Base-by-base conservation (phyloP, 2,888 invertebrate species). In the Eupithecia inturbata region DNA sequence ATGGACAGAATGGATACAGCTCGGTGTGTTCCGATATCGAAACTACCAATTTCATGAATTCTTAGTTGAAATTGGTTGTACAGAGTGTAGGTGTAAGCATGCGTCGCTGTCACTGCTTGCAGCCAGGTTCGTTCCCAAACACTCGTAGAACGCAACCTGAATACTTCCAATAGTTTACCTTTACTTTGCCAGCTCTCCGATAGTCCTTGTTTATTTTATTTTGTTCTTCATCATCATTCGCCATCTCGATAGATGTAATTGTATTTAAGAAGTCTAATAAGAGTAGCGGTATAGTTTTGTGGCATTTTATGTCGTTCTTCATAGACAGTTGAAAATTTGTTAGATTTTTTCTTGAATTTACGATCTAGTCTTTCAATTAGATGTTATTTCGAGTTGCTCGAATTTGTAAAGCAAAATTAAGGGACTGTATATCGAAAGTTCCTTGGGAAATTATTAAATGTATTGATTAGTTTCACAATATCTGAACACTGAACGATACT, bases 51-150 rank as follows among this genome's bases (percentile, higher is more conserved):
- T 63, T 33, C 33, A 31, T 63, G 63, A 60, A 28, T 28, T 63
- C 16, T 31, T 62, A 19, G 28, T 63, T 63, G 63, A 63, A n/a
- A 63, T 63, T 63, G 63, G 63, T 63, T 63, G 33, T 63, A 71
- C 45, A 62, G 68, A 41, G 70, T 70, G 75, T 80, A 82, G 81
- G 82, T 80, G 71, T 74, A 70, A 82, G 85, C 82, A 83, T 85
- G 84, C 78, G 74, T 64, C 78, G 85, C 83, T 81, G 74, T 79
- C 85, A 86, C 85, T 81, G 90, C 89, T 88, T 89, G 86, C 85
- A 79, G 83, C 77, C 83, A 76, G 77, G 77, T 67, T 68, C 77
- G 74, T 71, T 45, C 72, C 77, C 67, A 1, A 26, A 41, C 78
- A 78, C 75, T 80, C 82, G 81, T 80, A 80, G 77, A 76, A 78